Percentiles rank a stretch among this genome's conserved stretches.
Conservation (phyloP, 2,888 invertebrate genomes). For the Lepidonotus clava region DNA sequence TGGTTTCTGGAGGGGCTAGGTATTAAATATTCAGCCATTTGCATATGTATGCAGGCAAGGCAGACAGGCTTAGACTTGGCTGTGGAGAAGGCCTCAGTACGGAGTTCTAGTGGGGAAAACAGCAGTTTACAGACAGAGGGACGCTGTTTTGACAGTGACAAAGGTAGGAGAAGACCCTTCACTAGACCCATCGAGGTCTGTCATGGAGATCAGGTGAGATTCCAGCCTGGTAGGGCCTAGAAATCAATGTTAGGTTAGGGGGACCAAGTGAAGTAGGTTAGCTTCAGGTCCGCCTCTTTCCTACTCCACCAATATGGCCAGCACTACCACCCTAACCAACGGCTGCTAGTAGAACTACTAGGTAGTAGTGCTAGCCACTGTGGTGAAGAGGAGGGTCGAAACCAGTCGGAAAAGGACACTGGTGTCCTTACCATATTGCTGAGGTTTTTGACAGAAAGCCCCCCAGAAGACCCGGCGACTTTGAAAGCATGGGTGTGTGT, state of each 20-base stretch:
- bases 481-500: background rate
- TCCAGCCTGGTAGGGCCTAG: background rate
- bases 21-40: conserved; percentile 58
- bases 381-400: too few relatives aligned
- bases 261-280: background rate
- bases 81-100: background rate
- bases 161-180: background rate
- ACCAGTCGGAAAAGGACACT: too few relatives aligned
- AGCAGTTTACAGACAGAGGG: too few relatives aligned
- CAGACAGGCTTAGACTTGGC: conserved; percentile 46
- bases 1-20: conserved; percentile 20
- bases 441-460: background rate
- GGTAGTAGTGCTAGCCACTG: too few relatives aligned
- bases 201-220: background rate
- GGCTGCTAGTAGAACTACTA: too few relatives aligned
- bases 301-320: too few relatives aligned
- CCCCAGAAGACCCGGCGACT: background rate
- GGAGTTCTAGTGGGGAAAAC: too few relatives aligned
- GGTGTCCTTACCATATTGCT: background rate
- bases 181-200: background rate
- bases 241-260: background rate
- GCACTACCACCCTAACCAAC: too few relatives aligned
- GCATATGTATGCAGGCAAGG: conserved; percentile 55
- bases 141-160: too few relatives aligned
- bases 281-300: background rate